Evolutionary conservation across 2,113 vertebrate species (phyloP), one percentile per base, ranked within the genome.

Genomic region (Psilopsiagon aurifrons): DNA sequence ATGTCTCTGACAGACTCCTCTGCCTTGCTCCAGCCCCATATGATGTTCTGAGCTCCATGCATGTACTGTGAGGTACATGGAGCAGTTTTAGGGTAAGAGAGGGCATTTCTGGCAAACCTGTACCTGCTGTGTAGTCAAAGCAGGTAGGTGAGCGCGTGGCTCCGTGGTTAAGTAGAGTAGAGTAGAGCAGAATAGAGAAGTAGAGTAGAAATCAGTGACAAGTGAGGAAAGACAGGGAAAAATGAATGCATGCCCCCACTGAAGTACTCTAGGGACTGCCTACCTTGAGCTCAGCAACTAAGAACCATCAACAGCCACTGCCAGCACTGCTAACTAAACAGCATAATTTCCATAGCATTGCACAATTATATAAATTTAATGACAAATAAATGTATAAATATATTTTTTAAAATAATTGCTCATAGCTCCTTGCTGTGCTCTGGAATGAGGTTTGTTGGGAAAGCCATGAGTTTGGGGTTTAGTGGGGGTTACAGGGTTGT

Each of bases 91-190:
- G 43, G 46, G 31, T 13, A 44, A 73, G 2, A 1, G 1, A 55
- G 33, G 57, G 11, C 14, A 17, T 9, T 51, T 52, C 67, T 83
- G 63, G 39, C 15, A 67, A 62, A 62, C 16, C 13, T 52, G 16
- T n/a, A n/a, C 8, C 44, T 66, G 63, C n/a, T 85, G 31, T 46
- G 35, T 71, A 12, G 47, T 49, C 4, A 7, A 6, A 76, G 39
- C 3, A n/a, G 27, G 31, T 27, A 47, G 7, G 20, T 2, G 1
- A 79, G 55, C 0, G 0, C 39, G 69, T 4, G 7, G n/a, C 35
- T 92, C 41, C 1, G 0, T 51, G 27, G 7, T 66, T 54, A 46
- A 33, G 13, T 57, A 60, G 74, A 92, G 55, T 27, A 71, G 20
- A 43, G 10, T 7, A 52, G 51, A 43, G 27, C 17, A 52, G 47